Evolutionary conservation across 2,113 vertebrate species (phyloP), one percentile per base, ranked within the genome.

Genomic region (Lagopus leucura): DNA sequence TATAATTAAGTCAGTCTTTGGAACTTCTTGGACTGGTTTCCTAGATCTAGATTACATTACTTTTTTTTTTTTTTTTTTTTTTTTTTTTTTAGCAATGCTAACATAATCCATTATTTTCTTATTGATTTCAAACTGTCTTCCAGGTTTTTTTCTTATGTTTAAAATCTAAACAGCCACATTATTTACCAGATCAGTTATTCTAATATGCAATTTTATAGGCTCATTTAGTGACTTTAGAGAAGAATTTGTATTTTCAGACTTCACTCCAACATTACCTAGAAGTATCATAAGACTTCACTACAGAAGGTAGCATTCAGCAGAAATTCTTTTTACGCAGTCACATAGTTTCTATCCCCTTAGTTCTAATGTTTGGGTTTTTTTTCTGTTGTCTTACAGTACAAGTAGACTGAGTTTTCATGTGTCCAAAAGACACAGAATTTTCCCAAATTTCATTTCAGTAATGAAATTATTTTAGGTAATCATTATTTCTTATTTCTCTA

Each of bases 181-280:
- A 66, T 38, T 93, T 80, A 48, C 70, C 40, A 64, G 47, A 55
- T 61, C 20, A 69, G 8, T 84, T 21, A 60, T 84, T 86, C 36
- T 79, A 47, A 65, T 89, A 72, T 8, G 24, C n/a, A 71, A 65
- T 90, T 69, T 76, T 45, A 82, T 45, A 92, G 86, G 36, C 30
- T 40, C n/a, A 67, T 88, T 84, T 58, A 36, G 71, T 83, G 45
- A 89, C 82, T 81, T 91, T 76, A 92, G 82, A 81, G 45, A 47
- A 88, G 47, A 79, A 90, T 71, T 90, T 91, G 20, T 88, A 42
- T 86, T 94, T 94, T 91, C 86, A 88, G 67, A 36, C 58, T 86
- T 78, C 63, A 73, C 15, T 73, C 22, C 69, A 85, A n/a, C 45
- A 89, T 13, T 75, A 78, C 70, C 43, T 11, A 72, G 48, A 76